Base-by-base conservation (phyloP, 1,140 invertebrate genomes). In the Lucilia cuprina region DNA sequence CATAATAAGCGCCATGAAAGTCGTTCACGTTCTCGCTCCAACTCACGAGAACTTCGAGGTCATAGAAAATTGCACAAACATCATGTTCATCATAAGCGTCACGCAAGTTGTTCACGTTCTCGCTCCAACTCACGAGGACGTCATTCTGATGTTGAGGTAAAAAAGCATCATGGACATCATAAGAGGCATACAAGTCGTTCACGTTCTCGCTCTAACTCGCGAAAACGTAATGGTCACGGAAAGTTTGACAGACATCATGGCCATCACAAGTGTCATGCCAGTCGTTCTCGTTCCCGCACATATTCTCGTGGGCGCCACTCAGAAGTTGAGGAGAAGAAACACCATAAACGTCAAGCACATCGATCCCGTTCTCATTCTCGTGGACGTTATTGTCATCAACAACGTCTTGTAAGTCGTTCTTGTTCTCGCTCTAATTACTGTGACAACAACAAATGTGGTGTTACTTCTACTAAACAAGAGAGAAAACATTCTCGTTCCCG, bases 381-480 rank as follows among this genome's bases (percentile, higher is more conserved):
- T 30, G 21, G 77, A 21, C 50, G 35, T 70, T 55, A 47, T 74
- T 13, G 82, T 10, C 35, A 70, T 13, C 50, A 65, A 8, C 21
- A 50, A 21, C 82, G 82, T 19, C 25, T 10, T 35, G 12, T 13
- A 0, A 83, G 83, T 19, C 9, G 83, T 5, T 83, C 85, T 10
- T 85, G 82, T 25, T 85, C 83, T 30, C 83, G 41, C 17, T 85
- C 85, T 30, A 55, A 80, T 10, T 84, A 84, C 21, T 7, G 80
- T 34, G 21, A 70, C 5, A 30, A 80, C 19, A 7, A 70, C 10
- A 19, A 70, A 9, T 19, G n/a, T 21, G 25, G 10, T 12, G 65
- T 70, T 9, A 70, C n/a, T 21, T 70, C n/a, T 7, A 41, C 2
- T 13, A 70, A 70, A 21, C 14, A 30, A 1, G 25, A n/a, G 0